Evolutionary conservation across 2,797 vertebrate genomes (phyloP), one percentile per base, ranked within the genome.

Genomic region (Tiaroga cobitis): DNA sequence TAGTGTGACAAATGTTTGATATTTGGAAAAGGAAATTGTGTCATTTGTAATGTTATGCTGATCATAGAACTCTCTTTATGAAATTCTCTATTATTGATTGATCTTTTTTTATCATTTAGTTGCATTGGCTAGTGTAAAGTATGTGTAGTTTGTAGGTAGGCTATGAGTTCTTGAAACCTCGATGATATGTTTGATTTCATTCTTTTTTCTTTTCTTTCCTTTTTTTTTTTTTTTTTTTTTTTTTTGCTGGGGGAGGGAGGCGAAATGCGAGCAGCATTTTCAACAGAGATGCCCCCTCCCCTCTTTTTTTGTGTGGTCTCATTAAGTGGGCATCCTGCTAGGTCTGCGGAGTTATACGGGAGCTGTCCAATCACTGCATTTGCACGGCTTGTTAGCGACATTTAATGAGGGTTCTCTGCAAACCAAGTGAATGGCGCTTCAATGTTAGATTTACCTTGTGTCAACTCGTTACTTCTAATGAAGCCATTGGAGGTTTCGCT

Each of bases 401-500:
- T 96, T 97, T 98, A 99, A 99, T 99, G 97, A 98, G 98, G 97
- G 96, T 94, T 95, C 95, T 94, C 96, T 93, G 90, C 93, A 94
- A 94, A 92, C 95, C 94, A 94, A 95, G 96, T 97, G 96, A 97
- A 97, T 96, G 96, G 96, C 96, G 95, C 96, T 96, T 95, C 95
- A 93, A 94, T 95, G 95, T 95, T 95, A 96, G 94, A 96, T 96
- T 97, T 97, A 98, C 97, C 97, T 98, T 97, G 96, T 97, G 96
- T 98, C 97, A 97, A 97, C 97, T 97, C 94, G 96, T 97, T 97
- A 96, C 95, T 97, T 97, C 96, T 98, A 98, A 99, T 98, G 97
- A 98, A 98, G 94, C 95, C 95, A 93, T 92, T 93, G 94, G 94
- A 92, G 94, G 89, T 94, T 91, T 92, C 92, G 89, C 90, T 90